Conservation (phyloP, 2,888 invertebrate species). For the Andrena minutula region DNA sequence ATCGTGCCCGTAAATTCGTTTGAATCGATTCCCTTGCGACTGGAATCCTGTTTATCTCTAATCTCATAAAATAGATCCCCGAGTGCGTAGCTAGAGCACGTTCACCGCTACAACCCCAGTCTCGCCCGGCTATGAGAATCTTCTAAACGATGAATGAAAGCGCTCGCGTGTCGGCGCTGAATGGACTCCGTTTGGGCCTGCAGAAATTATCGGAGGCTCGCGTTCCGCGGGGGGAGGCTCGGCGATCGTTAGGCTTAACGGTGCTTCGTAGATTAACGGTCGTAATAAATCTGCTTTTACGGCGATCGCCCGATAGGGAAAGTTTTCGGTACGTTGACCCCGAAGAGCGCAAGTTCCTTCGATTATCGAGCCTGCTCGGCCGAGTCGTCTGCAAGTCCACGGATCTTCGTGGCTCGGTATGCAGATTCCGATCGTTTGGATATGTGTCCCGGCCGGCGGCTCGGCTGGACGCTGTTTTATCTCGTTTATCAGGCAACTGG, state of each 20-base stretch:
- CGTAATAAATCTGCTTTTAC: slow-evolving; percentile 2
- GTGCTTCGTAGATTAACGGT: too few species aligned
- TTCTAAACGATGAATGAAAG: slow-evolving; percentile 9
- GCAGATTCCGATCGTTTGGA: background rate
- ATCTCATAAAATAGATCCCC: too few species aligned
- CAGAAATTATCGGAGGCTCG: background rate
- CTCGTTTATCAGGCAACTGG: slow-evolving; percentile 7
- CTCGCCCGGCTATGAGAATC: background rate
- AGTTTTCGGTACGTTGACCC: slow-evolving; percentile 45
- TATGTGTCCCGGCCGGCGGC: background rate
- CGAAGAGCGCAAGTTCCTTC: background rate
- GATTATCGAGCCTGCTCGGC: background rate
- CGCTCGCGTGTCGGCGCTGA: background rate
- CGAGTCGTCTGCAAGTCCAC: background rate
- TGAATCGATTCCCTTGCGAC: background rate
- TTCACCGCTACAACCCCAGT: background rate
- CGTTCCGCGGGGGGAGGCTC: background rate
- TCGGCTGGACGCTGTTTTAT: slow-evolving; percentile 4
- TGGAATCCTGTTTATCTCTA: too few species aligned
- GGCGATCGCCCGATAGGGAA: slow-evolving; percentile 4
- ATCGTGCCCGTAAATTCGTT: background rate
- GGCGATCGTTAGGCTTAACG: too few species aligned
- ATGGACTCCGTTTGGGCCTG: background rate
- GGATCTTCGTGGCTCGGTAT: background rate
- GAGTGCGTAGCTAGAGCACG: too few species aligned